These are phyloP conservation scores for Drosophila sproati DNA, from an alignment of 1,140 invertebrate genomes.

Conservation along the genomic window DNA sequence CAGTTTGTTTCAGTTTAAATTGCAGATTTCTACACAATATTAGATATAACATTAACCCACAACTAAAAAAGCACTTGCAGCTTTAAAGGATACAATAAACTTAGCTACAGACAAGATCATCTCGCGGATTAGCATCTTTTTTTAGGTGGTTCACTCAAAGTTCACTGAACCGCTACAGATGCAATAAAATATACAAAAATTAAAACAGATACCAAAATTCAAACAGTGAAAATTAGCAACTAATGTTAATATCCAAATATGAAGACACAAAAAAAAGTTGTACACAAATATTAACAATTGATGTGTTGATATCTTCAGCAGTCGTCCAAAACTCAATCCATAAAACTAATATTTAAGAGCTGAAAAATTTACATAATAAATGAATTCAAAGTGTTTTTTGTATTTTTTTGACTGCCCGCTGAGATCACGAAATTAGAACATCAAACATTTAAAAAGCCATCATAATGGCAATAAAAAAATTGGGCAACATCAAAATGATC, in stretches of 20 bases:
- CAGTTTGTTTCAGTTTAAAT: neutral
- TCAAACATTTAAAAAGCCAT: conserved; percentile 56
- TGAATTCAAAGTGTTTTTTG: conserved; percentile 19
- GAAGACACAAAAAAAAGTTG: conserved; percentile 38
- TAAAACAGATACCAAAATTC: conserved; percentile 26
- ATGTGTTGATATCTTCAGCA: conserved; percentile 51
- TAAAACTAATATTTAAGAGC: conserved; percentile 28
- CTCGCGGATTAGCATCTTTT: neutral
- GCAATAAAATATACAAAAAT: conserved; percentile 18
- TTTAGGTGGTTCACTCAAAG: neutral
- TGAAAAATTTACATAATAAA: conserved; percentile 44
- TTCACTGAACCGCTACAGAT: conserved; percentile 36
- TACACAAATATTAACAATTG: conserved; percentile 51
- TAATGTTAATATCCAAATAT: conserved; percentile 35
- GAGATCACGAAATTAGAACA: conserved; percentile 51
- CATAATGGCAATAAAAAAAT: conserved; percentile 45
- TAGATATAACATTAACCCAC: neutral
- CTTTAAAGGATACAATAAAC: conserved; percentile 10
- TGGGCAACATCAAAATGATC: conserved; percentile 49
- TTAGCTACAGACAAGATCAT: conserved; percentile 4
- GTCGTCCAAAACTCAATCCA: conserved; percentile 16
- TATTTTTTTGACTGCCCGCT: conserved; percentile 29
- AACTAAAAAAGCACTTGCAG: conserved; percentile 1
- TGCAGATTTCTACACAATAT: neutral
- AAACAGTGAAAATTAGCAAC: conserved; percentile 71